These are phyloP conservation scores for Orthonevra nobilis DNA, from an alignment of 2,888 invertebrate species.

Conservation along the genomic window DNA sequence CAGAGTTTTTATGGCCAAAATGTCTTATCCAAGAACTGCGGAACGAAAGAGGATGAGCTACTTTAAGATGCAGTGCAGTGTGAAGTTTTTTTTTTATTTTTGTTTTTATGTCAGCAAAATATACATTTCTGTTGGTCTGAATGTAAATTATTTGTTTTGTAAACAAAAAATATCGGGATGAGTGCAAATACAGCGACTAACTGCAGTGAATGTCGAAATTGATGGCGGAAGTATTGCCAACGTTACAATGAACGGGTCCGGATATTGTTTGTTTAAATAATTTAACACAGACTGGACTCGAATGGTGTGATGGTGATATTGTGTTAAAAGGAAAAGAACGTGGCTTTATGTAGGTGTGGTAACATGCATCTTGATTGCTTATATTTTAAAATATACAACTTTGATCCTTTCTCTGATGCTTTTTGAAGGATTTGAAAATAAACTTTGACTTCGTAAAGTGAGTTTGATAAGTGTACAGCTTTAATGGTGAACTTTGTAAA, in stretches of 20 bases:
- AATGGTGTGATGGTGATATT: too few species aligned
- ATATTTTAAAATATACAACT: too few species aligned
- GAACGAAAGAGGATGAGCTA: conserved; percentile 28
- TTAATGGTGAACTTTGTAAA: too few species aligned
- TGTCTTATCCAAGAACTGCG: conserved; percentile 42
- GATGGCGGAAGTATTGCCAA: not conserved
- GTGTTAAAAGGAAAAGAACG: too few species aligned
- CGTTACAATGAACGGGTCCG: not conserved
- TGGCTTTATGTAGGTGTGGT: too few species aligned
- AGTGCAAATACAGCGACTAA: not conserved
- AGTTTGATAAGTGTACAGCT: too few species aligned
- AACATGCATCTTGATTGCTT: too few species aligned
- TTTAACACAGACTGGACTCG: not conserved
- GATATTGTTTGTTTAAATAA: not conserved
- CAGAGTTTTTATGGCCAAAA: conserved; percentile 32
- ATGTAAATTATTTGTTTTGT: too few species aligned
- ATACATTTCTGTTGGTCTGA: conserved; percentile 19
- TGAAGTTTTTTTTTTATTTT: conserved; percentile 14
- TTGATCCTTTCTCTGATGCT: too few species aligned
- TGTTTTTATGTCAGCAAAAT: conserved; percentile 2
- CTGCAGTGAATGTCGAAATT: not conserved
- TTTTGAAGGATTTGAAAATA: too few species aligned
- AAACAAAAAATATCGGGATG: too few species aligned
- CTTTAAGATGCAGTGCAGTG: conserved; percentile 43
- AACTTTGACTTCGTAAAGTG: too few species aligned